These are phyloP conservation scores for Sicus ferrugineus DNA, from an alignment of 2,888 invertebrate species.

Conservation along the genomic window DNA sequence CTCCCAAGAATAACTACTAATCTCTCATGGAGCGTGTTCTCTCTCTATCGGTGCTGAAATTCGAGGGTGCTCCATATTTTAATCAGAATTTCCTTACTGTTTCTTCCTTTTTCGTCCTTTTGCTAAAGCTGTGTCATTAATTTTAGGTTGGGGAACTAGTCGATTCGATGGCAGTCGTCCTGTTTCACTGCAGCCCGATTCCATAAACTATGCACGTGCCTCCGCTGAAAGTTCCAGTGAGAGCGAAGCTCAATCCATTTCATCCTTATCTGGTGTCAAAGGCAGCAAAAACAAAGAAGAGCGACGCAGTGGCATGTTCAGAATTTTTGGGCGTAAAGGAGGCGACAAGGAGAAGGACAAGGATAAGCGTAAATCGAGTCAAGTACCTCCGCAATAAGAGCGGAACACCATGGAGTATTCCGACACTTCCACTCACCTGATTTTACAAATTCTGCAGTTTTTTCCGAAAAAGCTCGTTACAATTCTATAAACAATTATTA, in stretches of 20 bases:
- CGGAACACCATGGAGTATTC: not conserved
- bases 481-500: conserved; percentile 28
- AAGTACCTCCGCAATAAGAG: conserved; percentile 57
- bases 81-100: too few species aligned
- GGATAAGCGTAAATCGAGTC: conserved; percentile 59
- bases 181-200: conserved; percentile 60
- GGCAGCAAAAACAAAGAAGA: conserved; percentile 60
- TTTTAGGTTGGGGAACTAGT: conserved; percentile 61
- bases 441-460: conserved; percentile 10
- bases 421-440: not conserved
- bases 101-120: too few species aligned
- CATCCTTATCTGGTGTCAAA: conserved; percentile 62
- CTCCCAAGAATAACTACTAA: too few species aligned
- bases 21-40: too few species aligned
- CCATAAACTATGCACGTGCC: conserved; percentile 57
- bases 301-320: conserved; percentile 63
- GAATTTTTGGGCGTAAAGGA: conserved; percentile 63
- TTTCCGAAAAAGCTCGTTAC: conserved; percentile 27
- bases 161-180: conserved; percentile 62
- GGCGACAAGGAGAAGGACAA: conserved; percentile 56
- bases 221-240: conserved; percentile 65
- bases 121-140: not conserved
- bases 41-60: too few species aligned
- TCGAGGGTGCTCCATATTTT: too few species aligned
- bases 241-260: conserved; percentile 64